These are phyloP conservation scores for Copidosoma aretas DNA, from an alignment of 2,888 invertebrate genomes.

Conservation along the genomic window DNA sequence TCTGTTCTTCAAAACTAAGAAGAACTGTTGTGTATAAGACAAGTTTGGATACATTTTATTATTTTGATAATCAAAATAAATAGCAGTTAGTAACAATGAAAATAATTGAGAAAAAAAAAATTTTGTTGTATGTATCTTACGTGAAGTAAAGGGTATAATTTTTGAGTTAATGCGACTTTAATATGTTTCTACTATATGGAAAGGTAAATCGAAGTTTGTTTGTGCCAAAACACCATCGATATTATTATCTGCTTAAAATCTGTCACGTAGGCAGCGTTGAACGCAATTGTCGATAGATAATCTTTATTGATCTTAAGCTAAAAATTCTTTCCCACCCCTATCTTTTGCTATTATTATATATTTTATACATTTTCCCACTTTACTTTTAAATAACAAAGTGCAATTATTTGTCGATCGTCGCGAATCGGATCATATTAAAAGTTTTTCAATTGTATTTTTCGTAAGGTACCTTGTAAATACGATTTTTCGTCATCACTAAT, in stretches of 20 bases:
- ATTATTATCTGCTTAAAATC: constrained; percentile 2
- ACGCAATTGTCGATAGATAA: constrained; percentile 25
- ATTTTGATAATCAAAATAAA: too few relatives aligned
- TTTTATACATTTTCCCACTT: constrained; percentile 2
- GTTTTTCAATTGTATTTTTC: constrained; percentile 3
- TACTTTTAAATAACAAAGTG: constrained; percentile 31
- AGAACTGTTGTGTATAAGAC: too few relatives aligned
- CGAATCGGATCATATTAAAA: neutral
- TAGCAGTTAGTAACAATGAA: too few relatives aligned
- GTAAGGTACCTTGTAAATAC: constrained; percentile 14
- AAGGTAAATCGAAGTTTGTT: constrained; percentile 1
- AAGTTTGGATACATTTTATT: too few relatives aligned
- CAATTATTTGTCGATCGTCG: constrained; percentile 8
- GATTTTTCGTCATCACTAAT: neutral
- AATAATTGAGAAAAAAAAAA: too few relatives aligned
- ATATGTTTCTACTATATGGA: too few relatives aligned
- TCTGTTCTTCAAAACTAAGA: too few relatives aligned
- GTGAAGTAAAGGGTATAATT: too few relatives aligned
- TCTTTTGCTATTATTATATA: constrained; percentile 2
- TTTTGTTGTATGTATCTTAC: too few relatives aligned
- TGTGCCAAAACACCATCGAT: constrained; percentile 10
- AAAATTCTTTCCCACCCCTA: constrained; percentile 1
- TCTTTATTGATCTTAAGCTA: constrained; percentile 22
- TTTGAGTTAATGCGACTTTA: too few relatives aligned
- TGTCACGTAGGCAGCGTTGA: constrained; percentile 25